A percentile compares a stretch with the other conserved stretches of the same genome.
These are phyloP conservation scores for Indicator indicator DNA, from an alignment of 2,113 vertebrate species.

Conservation along the genomic window DNA sequence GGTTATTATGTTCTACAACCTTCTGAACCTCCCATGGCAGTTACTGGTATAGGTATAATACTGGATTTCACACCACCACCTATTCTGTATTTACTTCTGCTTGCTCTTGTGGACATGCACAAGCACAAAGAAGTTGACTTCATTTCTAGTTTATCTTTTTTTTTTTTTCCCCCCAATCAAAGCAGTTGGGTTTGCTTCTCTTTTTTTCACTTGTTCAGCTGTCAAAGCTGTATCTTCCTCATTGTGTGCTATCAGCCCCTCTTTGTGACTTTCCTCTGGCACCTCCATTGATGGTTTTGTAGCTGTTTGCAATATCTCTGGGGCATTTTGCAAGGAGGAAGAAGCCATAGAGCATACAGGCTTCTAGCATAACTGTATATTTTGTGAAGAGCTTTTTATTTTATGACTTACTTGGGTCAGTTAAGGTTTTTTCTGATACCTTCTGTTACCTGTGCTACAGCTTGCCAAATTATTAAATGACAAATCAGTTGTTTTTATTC, in stretches of 20 bases:
- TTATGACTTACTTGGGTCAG: not conserved
- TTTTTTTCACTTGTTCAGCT: not conserved
- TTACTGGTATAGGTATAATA: not conserved
- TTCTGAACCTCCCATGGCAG: not conserved
- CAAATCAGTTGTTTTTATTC: not conserved
- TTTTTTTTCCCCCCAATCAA: not conserved
- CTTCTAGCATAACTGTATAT: not conserved
- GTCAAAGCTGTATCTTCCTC: not conserved
- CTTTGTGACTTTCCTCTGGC: not conserved
- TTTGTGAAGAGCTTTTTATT: not conserved
- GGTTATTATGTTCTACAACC: not conserved
- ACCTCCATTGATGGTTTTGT: no score
- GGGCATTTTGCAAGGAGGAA: not conserved
- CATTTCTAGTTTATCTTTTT: not conserved
- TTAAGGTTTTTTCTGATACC: not conserved
- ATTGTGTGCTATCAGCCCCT: rapidly evolving
- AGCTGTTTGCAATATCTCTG: not conserved
- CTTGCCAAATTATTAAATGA: constrained; percentile 11
- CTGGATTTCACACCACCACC: not conserved
- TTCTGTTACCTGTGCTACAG: not conserved
- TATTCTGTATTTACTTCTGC: not conserved
- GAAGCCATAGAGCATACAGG: no score
- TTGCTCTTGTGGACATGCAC: not conserved
- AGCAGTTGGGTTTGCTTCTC: rapidly evolving
- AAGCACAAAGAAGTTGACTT: not conserved